phyloP scores from a whole-genome alignment of 1,140 invertebrate genomes.

The Habropoda laboriosa region DNA sequence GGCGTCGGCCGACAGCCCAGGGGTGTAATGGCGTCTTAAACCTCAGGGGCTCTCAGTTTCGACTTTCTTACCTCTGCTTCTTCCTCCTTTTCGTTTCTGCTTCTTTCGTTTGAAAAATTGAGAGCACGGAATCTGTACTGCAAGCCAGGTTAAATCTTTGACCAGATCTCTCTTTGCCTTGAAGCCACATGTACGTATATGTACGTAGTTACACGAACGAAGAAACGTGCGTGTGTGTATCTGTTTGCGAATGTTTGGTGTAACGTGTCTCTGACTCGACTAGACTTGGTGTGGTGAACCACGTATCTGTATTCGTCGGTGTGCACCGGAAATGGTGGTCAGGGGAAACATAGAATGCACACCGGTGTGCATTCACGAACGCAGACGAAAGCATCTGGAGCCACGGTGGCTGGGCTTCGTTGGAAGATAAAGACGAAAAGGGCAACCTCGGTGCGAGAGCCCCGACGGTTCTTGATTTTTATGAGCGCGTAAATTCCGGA shows the following conservation, averaged over 20 bases:
- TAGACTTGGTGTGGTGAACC: not conserved
- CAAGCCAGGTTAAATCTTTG: slow-evolving; percentile 50
- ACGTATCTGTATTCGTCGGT: not conserved
- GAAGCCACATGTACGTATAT: too few relatives aligned
- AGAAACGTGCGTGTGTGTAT: not conserved
- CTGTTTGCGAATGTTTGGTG: not conserved
- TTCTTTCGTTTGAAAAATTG: slow-evolving; percentile 47
- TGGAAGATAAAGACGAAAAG: slow-evolving; percentile 65
- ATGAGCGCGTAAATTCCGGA: slow-evolving; percentile 80
- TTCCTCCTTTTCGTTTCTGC: not conserved
- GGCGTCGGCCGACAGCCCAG: slow-evolving; percentile 77
- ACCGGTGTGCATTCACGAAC: slow-evolving; percentile 34
- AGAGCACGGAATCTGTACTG: slow-evolving; percentile 59
- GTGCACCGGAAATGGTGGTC: slow-evolving; percentile 1
- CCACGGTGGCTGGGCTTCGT: slow-evolving; percentile 26
- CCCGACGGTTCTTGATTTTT: slow-evolving; percentile 82
- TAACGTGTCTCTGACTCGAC: not conserved
- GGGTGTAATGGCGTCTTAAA: slow-evolving; percentile 82
- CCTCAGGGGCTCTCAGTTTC: slow-evolving; percentile 76
- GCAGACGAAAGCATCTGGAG: slow-evolving; percentile 11
- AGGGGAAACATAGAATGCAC: slow-evolving; percentile 7
- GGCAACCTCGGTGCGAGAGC: slow-evolving; percentile 78
- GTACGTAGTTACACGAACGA: not conserved
- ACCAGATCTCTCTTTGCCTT: slow-evolving; percentile 24
- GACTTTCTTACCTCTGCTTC: slow-evolving; percentile 9